Base-by-base conservation (phyloP, 2,888 invertebrate species). In the Melieria crassipennis region DNA sequence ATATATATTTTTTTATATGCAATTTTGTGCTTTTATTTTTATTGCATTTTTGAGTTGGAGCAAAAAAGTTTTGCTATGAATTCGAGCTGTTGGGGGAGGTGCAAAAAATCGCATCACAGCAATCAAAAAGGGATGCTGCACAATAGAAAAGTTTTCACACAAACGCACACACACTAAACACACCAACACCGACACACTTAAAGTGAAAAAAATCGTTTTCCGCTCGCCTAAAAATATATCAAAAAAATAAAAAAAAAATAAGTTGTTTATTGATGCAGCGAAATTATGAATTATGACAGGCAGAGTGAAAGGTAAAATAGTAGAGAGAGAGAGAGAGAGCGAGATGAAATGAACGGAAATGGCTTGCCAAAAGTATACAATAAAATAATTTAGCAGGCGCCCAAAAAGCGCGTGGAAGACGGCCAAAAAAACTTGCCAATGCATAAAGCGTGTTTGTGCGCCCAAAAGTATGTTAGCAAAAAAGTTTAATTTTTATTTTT, bases 111-210 rank as follows among this genome's bases (percentile, higher is more conserved):
- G 30, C 58, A 56, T 61, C 65, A 70, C 46, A 65, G 70, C 70
- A 70, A 70, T 70, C 70, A 70, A 70, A 70, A 70, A 70, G 61
- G 65, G 70, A 70, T 60, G 70, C 70, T 65, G 52, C 45, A 70
- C 70, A 70, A 70, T 70, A 60, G 65, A 70, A 70, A 70, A 70
- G 52, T 70, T 70, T 65, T 65, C 47, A 42, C 10, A 46, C 11
- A 57, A 57, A 57, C 30, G 30, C 2, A 30, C 52, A n/a, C 52
- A n/a, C 9, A 9, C 10, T 45, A 69, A 61, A 62, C 56, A 47
- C 3, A 62, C 7, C n/a, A 48, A 47, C 48, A 62, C 16, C 7
- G 47, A 46, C 6, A 30, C 16, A 6, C 10, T 50, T 52, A 67
- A 67, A 67, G 60, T 61, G 52, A 67, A 60, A 67, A 67, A 67